Base-by-base conservation (phyloP, 2,888 invertebrate species). In the Leptinotarsa tumamoca region DNA sequence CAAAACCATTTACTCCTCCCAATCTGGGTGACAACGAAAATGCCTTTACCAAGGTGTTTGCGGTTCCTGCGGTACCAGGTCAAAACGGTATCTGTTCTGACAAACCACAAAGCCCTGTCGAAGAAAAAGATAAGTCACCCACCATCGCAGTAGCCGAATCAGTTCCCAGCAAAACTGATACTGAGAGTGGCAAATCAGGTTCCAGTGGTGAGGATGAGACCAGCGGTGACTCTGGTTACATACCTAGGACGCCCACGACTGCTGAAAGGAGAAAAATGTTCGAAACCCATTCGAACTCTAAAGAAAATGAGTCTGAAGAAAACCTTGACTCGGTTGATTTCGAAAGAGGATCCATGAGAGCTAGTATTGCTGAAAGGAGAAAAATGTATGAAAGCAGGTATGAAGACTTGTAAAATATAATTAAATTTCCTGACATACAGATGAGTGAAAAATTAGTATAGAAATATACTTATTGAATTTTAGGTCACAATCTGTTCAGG, bases 1-100 rank as follows among this genome's bases (percentile, higher is more conserved):
- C 96, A 56, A 96, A 95, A 87, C 95, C 95, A 43, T 96, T 96
- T 87, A 95, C 95, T 13, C 94, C 95, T 61, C 93, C 94, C 51
- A 91, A 94, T 4, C 90, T 92, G 76, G 92, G 90, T 83, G 94
- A 94, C 74, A 93, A 94, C 82, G 94, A 95, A 84, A 93, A 82
- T 68, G 78, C 81, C 5, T 95, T 95, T 84, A 95, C 95, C 86
- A 94, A 95, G 86, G 94, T 95, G 33, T 95, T 95, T 87, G 93
- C 94, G 0, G 95, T 95, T 10, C 95, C 95, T 0, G 90, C 92
- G 2, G 95, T 93, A 1, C 95, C 95, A 0, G 92, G 91, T 2
- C 79, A 78, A 49, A 79, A 80, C 27, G 78, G 77, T 23, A 21
- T 73, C 23, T 10, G 56, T n/a, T 5, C 75, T 13, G 68, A 68